Percentiles rank a stretch among this genome's conserved stretches.
Conservation (phyloP, 2,888 invertebrate genomes). For the Ashinkailepas kermadecensis region DNA sequence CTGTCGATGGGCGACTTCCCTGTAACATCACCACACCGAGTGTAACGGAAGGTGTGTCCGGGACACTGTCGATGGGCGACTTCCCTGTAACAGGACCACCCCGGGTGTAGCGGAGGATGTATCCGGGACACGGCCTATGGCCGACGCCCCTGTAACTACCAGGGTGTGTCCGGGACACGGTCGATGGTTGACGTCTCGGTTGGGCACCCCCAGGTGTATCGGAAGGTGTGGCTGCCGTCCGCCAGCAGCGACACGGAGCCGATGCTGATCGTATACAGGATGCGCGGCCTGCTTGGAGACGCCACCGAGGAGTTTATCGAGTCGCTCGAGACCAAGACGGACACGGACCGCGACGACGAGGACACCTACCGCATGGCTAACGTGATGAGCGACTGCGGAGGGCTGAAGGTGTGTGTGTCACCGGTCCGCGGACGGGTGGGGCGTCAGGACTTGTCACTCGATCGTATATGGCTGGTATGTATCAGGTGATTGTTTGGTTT, state of each 20-base stretch:
- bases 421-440: no score
- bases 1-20: no score
- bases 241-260: slow-evolving; percentile 78
- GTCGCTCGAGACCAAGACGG: slow-evolving; percentile 73
- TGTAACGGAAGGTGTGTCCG: neutral
- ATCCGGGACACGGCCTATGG: slow-evolving; percentile 87
- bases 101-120: slow-evolving; percentile 96
- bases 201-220: slow-evolving; percentile 71
- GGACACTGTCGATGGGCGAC: slow-evolving; percentile 87
- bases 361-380: slow-evolving; percentile 86
- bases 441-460: no score
- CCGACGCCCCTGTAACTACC: slow-evolving; percentile 85
- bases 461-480: no score
- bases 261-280: slow-evolving; percentile 95
- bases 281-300: slow-evolving; percentile 94
- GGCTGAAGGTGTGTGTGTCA: slow-evolving; percentile 49
- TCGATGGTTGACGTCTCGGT: slow-evolving; percentile 93
- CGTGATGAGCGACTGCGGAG: slow-evolving; percentile 71
- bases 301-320: slow-evolving; percentile 99
- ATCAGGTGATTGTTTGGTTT: no score
- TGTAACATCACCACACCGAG: slow-evolving; percentile 66
- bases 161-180: slow-evolving; percentile 95
- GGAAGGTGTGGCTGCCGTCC: slow-evolving; percentile 69
- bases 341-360: slow-evolving; percentile 85
- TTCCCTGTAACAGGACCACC: slow-evolving; percentile 89